Evolutionary conservation across 2,888 invertebrate genomes (phyloP).

Genomic region (Lithosia quadra): DNA sequence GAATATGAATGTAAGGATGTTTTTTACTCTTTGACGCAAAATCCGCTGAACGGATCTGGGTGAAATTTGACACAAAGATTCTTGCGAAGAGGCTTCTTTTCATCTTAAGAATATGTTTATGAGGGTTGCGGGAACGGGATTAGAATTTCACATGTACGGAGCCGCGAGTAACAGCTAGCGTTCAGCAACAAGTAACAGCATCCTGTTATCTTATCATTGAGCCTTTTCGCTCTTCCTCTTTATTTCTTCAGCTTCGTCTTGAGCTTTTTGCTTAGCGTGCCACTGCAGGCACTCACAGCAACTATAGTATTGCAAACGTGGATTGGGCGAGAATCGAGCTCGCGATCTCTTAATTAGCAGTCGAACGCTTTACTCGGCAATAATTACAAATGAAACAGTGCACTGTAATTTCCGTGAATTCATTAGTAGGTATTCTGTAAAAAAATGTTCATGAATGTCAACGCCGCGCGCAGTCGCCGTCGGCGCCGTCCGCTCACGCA

Average conservation of each 20-base stretch:
- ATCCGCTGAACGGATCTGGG: too few relatives aligned
- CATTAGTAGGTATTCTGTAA: neutral
- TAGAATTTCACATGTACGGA: too few relatives aligned
- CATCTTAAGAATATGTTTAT: too few relatives aligned
- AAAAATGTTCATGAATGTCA: neutral
- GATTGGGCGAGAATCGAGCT: neutral
- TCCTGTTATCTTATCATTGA: neutral
- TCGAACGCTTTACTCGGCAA: too few relatives aligned
- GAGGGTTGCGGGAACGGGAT: too few relatives aligned
- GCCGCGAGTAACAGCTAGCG: too few relatives aligned
- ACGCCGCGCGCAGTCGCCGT: constrained; percentile 26
- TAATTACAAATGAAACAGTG: neutral
- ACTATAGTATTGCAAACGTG: too few relatives aligned
- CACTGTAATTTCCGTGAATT: constrained; percentile 17
- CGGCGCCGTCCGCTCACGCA: constrained; percentile 8
- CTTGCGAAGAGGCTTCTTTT: too few relatives aligned
- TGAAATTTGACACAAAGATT: too few relatives aligned
- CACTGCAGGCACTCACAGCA: neutral
- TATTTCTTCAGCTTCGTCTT: neutral
- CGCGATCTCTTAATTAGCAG: too few relatives aligned
- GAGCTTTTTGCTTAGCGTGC: neutral
- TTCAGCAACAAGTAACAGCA: neutral
- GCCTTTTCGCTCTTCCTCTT: neutral
- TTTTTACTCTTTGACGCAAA: too few relatives aligned
- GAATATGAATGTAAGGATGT: too few relatives aligned